Base-by-base conservation (phyloP, 2,113 vertebrate species). In the Crotalus horridus region DNA sequence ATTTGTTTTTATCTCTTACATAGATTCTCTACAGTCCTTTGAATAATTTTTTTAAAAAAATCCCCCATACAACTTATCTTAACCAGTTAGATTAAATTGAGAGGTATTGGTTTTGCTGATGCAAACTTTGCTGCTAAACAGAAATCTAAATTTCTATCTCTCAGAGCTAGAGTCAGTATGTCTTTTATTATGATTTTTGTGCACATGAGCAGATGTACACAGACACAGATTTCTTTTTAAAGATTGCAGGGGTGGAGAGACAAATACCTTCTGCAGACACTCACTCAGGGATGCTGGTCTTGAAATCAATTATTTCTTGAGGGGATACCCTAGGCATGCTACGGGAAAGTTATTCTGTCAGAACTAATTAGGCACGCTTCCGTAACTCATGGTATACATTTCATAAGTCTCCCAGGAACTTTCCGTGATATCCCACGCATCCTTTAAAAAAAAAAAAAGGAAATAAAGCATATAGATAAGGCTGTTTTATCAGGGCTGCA, bases 241-340 rank as follows among this genome's bases (percentile, higher is more conserved):
- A 91, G 91, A 89, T 95, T 94, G 85, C 23, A 59, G 48, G 86
- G 33, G 91, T 64, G 89, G 55, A 95, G 74, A 94, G 96, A 94
- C 92, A 94, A 95, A 95, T 95, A 92, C 92, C 89, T 91, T 93
- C 87, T 91, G 93, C 88, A 92, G 94, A 94, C 87, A 95, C 93
- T 96, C 93, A 90, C 91, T 94, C 33, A 95, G 94, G 95, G 94
- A 94, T 91, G 87, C 93, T 90, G 94, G 90, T 95, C 94, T 91
- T 94, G 94, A 92, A 92, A 95, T 86, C 58, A 54, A 94, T 89
- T 95, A 69, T 95, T 95, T 96, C 97, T 96, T 95, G 90, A 94
- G 96, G 96, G 96, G 94, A 96, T 95, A 95, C 95, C 95, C 95
- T 92, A 94, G 94, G 94, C 91, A 7, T 92, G 95, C 95, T 95